Conservation (phyloP, 1,140 invertebrate genomes). For the Agrilus planipennis region DNA sequence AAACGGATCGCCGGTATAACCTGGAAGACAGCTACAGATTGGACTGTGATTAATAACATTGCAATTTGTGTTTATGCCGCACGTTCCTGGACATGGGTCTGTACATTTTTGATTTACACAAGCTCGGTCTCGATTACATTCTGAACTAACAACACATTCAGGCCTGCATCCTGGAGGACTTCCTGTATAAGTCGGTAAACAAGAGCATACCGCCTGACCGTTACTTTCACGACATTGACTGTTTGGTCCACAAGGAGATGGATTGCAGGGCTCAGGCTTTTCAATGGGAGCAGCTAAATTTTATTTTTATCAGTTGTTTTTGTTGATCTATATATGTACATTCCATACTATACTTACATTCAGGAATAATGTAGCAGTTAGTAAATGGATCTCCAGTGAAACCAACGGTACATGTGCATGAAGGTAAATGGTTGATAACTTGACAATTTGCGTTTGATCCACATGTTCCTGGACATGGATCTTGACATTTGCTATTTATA, state of each 20-base stretch:
- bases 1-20: slow-evolving; percentile 48
- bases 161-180: slow-evolving; percentile 51
- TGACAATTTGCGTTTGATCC: slow-evolving; percentile 71
- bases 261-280: slow-evolving; percentile 37
- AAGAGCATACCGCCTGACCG: slow-evolving; percentile 47
- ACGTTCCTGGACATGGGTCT: slow-evolving; percentile 52
- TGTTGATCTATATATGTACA: neutral
- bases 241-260: slow-evolving; percentile 46
- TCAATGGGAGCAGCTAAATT: slow-evolving; percentile 6
- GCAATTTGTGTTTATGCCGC: slow-evolving; percentile 46
- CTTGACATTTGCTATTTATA: slow-evolving; percentile 63
- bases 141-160: slow-evolving; percentile 52
- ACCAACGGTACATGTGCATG: slow-evolving; percentile 59
- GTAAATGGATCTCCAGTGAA: slow-evolving; percentile 70
- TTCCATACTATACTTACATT: slow-evolving; percentile 31
- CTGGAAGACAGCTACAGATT: slow-evolving; percentile 42
- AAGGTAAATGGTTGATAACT: slow-evolving; percentile 70
- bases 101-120: slow-evolving; percentile 54
- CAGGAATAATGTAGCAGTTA: slow-evolving; percentile 41
- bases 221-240: slow-evolving; percentile 41
- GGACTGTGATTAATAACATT: slow-evolving; percentile 45
- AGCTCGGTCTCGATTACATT: slow-evolving; percentile 46
- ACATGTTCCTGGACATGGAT: slow-evolving; percentile 70
- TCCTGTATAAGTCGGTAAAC: slow-evolving; percentile 47
- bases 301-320: slow-evolving; percentile 1